Base-by-base conservation (phyloP, 2,888 invertebrate species). In the Euplexia lucipara region DNA sequence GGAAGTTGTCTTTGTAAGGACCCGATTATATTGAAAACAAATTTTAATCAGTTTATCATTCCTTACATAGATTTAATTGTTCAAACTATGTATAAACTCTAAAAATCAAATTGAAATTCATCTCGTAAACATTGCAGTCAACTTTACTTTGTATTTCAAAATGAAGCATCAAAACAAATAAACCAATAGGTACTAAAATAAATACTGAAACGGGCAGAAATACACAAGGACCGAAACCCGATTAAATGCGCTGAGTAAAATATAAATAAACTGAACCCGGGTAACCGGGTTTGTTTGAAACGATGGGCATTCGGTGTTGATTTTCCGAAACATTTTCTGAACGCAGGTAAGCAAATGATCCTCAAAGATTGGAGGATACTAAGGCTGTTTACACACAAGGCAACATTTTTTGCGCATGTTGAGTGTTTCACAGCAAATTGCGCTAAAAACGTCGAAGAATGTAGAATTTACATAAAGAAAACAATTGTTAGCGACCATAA, bases 341-440 rank as follows among this genome's bases (percentile, higher is more conserved):
- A 60, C 54, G 16, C 20, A 70, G 57, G 74, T 65, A 74, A 34
- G 48, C 56, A 73, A 73, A 70, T 65, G 74, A 57, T 70, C 39
- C 65, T 22, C 16, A 26, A 58, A 72, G 34, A 51, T 58, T 44
- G 44, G 20, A 42, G 3, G 22, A 35, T 10, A 7, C 26, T 58
- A 54, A 62, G 20, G 62, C 41, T 47, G 26, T 9, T 20, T 32
- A 0, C 16, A 0, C 2, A 53, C 42, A n/a, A 3, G 0, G 47
- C n/a, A 20, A 48, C 26, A 1, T 41, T 2, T 18, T n/a, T 44
- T 53, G 34, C 6, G 45, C 16, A 16, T 35, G 16, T 26, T 18
- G 6, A 3, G 1, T 20, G 5, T 4, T 7, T 35, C 6, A 18
- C 12, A 37, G 14, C n/a, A n/a, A n/a, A n/a, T 5, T 53, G 3